Conservation (phyloP, 2,797 vertebrate species). For the Malacoraja senta region DNA sequence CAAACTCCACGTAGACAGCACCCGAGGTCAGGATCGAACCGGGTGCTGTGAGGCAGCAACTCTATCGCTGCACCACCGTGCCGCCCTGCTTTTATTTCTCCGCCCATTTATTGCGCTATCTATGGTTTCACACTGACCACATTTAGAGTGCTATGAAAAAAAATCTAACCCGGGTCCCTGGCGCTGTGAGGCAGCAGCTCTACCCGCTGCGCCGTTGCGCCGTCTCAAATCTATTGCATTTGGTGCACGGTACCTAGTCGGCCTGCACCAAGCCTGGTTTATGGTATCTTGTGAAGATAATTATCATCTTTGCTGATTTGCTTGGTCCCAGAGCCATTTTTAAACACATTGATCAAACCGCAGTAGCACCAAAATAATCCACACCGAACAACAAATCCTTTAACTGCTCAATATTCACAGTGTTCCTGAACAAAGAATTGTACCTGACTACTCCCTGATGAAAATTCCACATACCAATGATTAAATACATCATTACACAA, state of each 20-base stretch:
- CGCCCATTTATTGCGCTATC: too few species aligned
- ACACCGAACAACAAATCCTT: neutral
- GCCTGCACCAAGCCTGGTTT: neutral
- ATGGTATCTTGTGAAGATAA: neutral
- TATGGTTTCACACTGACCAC: too few species aligned
- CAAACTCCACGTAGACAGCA: too few species aligned
- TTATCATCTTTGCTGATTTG: neutral
- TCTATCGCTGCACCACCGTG: too few species aligned
- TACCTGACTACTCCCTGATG: neutral
- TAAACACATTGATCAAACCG: slow-evolving; percentile 38
- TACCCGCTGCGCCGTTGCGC: too few species aligned
- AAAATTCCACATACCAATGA: slow-evolving; percentile 7
- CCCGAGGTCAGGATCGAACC: too few species aligned
- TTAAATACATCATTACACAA: neutral
- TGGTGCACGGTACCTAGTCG: neutral
- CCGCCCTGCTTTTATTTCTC: too few species aligned
- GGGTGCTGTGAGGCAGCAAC: too few species aligned
- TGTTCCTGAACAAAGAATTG: slow-evolving; percentile 17
- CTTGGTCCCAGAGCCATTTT: slow-evolving; percentile 31
- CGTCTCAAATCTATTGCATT: neutral
- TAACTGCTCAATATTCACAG: neutral
- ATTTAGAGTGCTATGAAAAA: too few species aligned
- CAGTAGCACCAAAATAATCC: slow-evolving; percentile 39
- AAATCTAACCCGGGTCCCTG: too few species aligned
- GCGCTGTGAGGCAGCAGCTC: too few species aligned